Evolutionary conservation across 1,140 invertebrate species (phyloP), one percentile per base, ranked within the genome.

Genomic region (Hestina assimilis): DNA sequence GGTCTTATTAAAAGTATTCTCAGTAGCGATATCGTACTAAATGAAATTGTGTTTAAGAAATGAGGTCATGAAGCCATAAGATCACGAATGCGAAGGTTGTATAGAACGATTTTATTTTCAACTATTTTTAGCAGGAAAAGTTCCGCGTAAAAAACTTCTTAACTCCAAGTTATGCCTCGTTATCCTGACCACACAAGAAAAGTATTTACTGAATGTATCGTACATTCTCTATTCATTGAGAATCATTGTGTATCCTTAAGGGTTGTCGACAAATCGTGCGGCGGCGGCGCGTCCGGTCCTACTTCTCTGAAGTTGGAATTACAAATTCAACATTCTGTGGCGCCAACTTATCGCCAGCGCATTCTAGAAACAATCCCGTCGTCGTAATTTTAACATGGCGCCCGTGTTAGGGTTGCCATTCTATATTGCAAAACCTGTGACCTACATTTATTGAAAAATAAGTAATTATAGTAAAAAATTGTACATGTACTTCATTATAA

Each of bases 261-360:
- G 54, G 56, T 53, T 59, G 63, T 41, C 54, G 54, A 50, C 54
- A 57, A 55, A 56, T 57, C 45, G 54, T 57, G 46, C 24, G 45
- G 40, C 50, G 38, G 23, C 45, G 43, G 11, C 41, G 62, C 60
- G 59, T 65, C 70, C 70, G 70, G 70, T 60, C 56, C 38, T 53
- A 48, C 50, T 69, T 69, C 63, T 66, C 56, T 60, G 65, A 65
- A 71, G 56, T 61, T 59, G 28, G 58, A 46, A 67, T 70, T 67
- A 65, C 43, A 62, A 58, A 68, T 68, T 65, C 65, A 71, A 65
- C 50, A 53, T 45, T 35, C 61, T 55, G 57, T 61, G 69, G 69
- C 69, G 69, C 69, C 65, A 71, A 60, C 41, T 59, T 57, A 57
- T 57, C 54, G 54, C 45, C 17, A 41, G 31, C 31, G 45, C 35